Conservation (phyloP, 2,113 vertebrate species). For the Megaceryle torquata region DNA sequence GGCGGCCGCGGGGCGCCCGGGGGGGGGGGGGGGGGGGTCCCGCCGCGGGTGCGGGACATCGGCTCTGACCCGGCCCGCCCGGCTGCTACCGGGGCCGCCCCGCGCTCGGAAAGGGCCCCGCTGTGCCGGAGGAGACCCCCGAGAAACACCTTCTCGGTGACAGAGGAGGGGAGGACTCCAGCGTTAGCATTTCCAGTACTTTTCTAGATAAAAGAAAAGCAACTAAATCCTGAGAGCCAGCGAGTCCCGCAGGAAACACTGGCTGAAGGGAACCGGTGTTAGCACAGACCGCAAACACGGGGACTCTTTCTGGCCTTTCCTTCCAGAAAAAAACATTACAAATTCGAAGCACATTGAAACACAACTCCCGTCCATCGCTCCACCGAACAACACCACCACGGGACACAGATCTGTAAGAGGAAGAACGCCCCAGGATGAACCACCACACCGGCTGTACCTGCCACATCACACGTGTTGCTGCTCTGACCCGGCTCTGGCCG, state of each 20-base stretch:
- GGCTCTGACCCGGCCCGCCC: no score
- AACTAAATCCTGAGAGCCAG: no score
- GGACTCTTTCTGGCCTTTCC: background rate
- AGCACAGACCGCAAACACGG: rapidly evolving
- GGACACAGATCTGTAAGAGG: background rate
- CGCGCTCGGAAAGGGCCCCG: background rate
- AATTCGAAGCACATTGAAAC: rapidly evolving
- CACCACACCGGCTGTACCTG: rapidly evolving
- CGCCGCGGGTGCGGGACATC: no score
- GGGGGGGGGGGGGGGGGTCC: no score
- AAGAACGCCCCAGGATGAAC: background rate
- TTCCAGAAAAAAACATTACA: rapidly evolving
- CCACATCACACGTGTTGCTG: rapidly evolving
- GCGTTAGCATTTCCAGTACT: rapidly evolving
- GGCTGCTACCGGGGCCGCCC: background rate
- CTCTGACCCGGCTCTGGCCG: background rate
- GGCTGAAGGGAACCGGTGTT: background rate
- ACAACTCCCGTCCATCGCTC: background rate
- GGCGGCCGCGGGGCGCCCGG: no score
- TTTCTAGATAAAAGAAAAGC: rapidly evolving
- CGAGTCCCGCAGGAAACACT: rapidly evolving
- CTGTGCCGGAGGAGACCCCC: no score
- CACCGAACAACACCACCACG: rapidly evolving
- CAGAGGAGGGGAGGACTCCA: background rate
- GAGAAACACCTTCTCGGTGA: no score